phyloP scores from a whole-genome alignment of 2,797 vertebrate genomes.

The Sparidentex hasta region DNA sequence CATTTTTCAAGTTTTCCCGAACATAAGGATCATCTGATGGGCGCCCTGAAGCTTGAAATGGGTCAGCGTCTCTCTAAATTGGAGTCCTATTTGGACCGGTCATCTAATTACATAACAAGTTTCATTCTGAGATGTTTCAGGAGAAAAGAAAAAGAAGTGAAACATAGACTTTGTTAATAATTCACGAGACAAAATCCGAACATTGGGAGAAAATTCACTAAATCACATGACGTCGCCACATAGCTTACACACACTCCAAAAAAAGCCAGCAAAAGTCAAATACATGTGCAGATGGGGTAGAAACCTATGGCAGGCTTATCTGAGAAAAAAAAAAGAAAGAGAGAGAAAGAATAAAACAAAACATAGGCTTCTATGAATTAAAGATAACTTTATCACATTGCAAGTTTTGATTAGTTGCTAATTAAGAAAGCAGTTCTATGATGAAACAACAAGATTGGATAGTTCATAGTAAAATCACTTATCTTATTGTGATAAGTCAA shows the following conservation, averaged over 20 bases:
- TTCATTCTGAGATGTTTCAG: neutral
- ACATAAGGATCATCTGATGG: neutral
- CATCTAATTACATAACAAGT: neutral
- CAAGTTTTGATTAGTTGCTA: no score
- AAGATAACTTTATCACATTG: no score
- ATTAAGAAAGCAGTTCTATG: no score
- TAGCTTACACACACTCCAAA: neutral
- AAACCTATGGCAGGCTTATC: no score
- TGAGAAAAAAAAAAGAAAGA: no score
- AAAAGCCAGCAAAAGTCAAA: no score
- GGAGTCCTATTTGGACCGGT: neutral
- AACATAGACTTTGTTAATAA: neutral
- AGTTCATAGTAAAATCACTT: no score
- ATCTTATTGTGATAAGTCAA: no score
- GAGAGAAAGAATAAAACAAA: no score
- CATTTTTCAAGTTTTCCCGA: neutral
- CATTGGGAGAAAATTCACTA: neutral
- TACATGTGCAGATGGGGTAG: no score
- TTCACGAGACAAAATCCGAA: neutral
- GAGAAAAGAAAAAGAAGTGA: neutral
- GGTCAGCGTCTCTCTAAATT: neutral
- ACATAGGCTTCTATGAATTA: no score
- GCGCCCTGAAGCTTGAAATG: neutral
- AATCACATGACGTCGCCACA: neutral
- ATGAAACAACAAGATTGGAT: no score